A percentile compares a stretch with the other conserved stretches of the same genome.
Evolutionary conservation across 2,888 invertebrate species (phyloP).

Genomic region (Leptinotarsa rubiginosa): DNA sequence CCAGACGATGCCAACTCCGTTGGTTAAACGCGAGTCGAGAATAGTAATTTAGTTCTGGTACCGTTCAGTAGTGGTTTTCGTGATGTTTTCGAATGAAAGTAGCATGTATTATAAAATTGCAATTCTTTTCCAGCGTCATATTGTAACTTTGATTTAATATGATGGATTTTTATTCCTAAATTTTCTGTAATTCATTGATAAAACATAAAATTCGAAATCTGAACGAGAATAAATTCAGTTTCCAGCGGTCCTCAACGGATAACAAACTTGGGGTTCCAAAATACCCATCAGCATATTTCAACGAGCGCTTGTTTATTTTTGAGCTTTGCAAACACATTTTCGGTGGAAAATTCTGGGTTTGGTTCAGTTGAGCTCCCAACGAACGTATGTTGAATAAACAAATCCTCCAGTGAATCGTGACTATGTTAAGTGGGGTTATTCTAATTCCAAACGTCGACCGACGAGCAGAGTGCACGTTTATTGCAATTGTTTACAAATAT

Average conservation of each 20-base stretch:
- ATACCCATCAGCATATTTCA: constrained; percentile 55
- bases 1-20: too few relatives aligned
- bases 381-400: constrained; percentile 55
- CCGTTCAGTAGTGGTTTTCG: too few relatives aligned
- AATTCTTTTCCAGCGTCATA: too few relatives aligned
- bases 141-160: too few relatives aligned
- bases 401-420: constrained; percentile 48
- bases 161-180: too few relatives aligned
- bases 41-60: too few relatives aligned
- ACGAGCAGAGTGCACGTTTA: constrained; percentile 30
- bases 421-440: constrained; percentile 52
- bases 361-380: constrained; percentile 54
- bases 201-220: not conserved
- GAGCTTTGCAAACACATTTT: constrained; percentile 57
- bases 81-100: too few relatives aligned
- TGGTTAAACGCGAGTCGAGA: too few relatives aligned
- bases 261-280: constrained; percentile 37
- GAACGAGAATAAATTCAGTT: not conserved
- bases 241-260: not conserved
- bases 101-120: too few relatives aligned
- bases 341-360: constrained; percentile 54
- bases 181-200: not conserved
- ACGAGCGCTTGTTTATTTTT: constrained; percentile 55
- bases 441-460: constrained; percentile 41
- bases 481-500: constrained; percentile 32